Conservation (phyloP, 2,888 invertebrate genomes). For the Brachyptera putata region DNA sequence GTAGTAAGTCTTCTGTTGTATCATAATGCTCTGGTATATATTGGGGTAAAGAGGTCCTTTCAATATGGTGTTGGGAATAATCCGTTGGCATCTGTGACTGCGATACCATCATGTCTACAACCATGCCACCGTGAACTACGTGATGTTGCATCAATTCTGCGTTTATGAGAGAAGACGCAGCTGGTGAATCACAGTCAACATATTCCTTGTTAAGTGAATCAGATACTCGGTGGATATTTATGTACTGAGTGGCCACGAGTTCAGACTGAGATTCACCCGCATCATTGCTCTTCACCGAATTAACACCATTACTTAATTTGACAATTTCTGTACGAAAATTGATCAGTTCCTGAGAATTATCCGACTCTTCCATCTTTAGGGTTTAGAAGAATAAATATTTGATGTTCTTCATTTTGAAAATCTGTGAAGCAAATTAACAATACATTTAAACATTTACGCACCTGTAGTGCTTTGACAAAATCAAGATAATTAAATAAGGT, state of each 20-base stretch:
- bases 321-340: constrained; percentile 29
- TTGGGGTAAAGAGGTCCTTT: constrained; percentile 24
- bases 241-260: constrained; percentile 29
- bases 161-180: constrained; percentile 24
- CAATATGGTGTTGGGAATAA: constrained; percentile 26
- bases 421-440: not conserved
- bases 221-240: constrained; percentile 31
- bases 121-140: constrained; percentile 31
- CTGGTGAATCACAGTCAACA: constrained; percentile 27
- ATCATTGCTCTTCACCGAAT: constrained; percentile 23
- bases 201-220: constrained; percentile 26
- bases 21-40: constrained; percentile 32
- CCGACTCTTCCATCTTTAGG: constrained; percentile 29
- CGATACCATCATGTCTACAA: constrained; percentile 32
- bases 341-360: constrained; percentile 28
- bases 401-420: too few species aligned
- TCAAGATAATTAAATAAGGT: too few species aligned
- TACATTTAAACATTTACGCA: too few species aligned
- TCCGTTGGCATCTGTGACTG: constrained; percentile 22
- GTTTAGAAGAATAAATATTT: too few species aligned
- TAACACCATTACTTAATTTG: constrained; percentile 22
- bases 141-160: constrained; percentile 31
- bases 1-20: constrained; percentile 37
- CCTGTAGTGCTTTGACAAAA: too few species aligned
- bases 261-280: constrained; percentile 24